Percentiles rank a stretch among this genome's conserved stretches.
Evolutionary conservation across 2,888 invertebrate genomes (phyloP).

Genomic region (Xylota sylvarum): DNA sequence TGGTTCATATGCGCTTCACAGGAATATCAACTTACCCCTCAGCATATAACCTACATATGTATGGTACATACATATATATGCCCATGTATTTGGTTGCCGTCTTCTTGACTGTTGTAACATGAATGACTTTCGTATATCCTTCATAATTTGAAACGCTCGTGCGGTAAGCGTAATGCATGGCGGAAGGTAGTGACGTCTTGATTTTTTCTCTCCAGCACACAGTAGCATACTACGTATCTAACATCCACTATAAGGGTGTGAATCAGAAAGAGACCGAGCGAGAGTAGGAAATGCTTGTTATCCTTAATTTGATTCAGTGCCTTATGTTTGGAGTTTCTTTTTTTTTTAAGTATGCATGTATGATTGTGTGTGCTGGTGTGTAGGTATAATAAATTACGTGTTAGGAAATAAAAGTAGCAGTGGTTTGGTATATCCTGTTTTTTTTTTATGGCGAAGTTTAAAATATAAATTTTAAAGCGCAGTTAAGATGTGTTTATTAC

Average conservation of each 20-base stretch:
- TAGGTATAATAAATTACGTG: constrained; percentile 52
- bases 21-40: constrained; percentile 60
- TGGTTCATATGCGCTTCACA: constrained; percentile 42
- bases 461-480: constrained; percentile 23
- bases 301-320: constrained; percentile 68
- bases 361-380: not conserved
- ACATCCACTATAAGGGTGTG: constrained; percentile 10
- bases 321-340: constrained; percentile 15
- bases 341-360: not conserved
- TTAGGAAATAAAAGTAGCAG: constrained; percentile 35
- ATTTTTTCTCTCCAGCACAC: constrained; percentile 16
- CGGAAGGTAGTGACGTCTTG: constrained; percentile 54
- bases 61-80: not conserved
- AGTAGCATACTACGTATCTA: not conserved
- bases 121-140: constrained; percentile 41
- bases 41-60: not conserved
- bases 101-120: constrained; percentile 13
- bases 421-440: constrained; percentile 15
- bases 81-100: constrained; percentile 1
- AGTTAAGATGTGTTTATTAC: constrained; percentile 30
- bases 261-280: constrained; percentile 13
- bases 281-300: constrained; percentile 57
- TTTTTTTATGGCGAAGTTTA: not conserved
- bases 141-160: constrained; percentile 50
- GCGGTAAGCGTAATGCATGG: constrained; percentile 37